A percentile compares a stretch with the other conserved stretches of the same genome.
These are phyloP conservation scores for Polypedilum vanderplanki DNA, from an alignment of 1,140 invertebrate species.

Conservation along the genomic window DNA sequence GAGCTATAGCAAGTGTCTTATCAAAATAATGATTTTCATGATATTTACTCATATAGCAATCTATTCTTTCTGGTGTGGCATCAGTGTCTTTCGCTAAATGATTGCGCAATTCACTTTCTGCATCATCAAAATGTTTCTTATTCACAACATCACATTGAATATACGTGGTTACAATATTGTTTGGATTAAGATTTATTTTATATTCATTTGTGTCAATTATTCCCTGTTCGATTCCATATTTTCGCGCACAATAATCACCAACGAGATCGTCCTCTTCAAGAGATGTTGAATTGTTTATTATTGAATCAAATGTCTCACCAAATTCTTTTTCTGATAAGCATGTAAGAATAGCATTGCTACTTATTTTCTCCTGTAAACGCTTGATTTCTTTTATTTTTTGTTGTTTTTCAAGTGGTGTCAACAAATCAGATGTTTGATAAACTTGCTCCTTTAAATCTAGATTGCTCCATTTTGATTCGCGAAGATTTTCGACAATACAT, in stretches of 20 bases:
- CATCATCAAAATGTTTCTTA: background rate
- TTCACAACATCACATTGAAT: conserved; percentile 1
- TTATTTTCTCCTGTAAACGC: background rate
- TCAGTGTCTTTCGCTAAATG: background rate
- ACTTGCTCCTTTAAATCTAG: background rate
- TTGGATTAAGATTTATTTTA: background rate
- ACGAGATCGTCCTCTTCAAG: background rate
- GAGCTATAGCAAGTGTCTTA: background rate
- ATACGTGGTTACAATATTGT: background rate
- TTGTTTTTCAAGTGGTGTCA: background rate
- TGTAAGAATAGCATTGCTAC: background rate
- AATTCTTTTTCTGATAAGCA: background rate
- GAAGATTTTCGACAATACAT: background rate
- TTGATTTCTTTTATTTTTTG: background rate
- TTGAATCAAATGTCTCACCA: conserved; percentile 3
- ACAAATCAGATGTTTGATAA: background rate
- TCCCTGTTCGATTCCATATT: background rate
- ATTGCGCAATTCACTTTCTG: background rate
- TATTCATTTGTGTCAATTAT: conserved; percentile 8
- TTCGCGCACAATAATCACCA: conserved; percentile 16
- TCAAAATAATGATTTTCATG: conserved; percentile 25
- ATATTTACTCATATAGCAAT: conserved; percentile 2
- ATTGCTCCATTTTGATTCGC: background rate
- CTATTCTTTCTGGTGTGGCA: background rate
- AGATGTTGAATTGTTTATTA: background rate